Evolutionary conservation across 2,797 vertebrate species (phyloP).

Genomic region (Typhlichthys subterraneus): DNA sequence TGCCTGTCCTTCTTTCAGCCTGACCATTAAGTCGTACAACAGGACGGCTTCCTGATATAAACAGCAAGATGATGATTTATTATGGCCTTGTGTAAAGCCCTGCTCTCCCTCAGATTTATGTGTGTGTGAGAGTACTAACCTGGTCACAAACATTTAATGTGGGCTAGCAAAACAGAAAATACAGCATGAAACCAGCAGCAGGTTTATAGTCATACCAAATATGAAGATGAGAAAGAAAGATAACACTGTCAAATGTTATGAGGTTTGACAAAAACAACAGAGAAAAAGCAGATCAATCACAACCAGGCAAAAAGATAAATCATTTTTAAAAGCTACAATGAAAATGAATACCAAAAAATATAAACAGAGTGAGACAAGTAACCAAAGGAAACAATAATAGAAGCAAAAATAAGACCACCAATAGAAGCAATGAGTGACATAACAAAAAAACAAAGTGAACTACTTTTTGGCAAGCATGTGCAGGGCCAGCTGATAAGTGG

Average conservation of each 20-base stretch:
- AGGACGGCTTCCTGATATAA: slow-evolving; percentile 41
- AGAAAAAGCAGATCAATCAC: slow-evolving; percentile 8
- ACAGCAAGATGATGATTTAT: slow-evolving; percentile 52
- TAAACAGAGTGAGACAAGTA: slow-evolving; percentile 31
- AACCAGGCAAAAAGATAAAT: slow-evolving; percentile 45
- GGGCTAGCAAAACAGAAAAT: slow-evolving; percentile 98
- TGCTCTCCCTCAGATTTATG: slow-evolving; percentile 80
- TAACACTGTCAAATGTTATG: slow-evolving; percentile 38
- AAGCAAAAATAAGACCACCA: slow-evolving; percentile 12
- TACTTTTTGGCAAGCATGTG: slow-evolving; percentile 13
- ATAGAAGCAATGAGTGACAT: slow-evolving; percentile 23
- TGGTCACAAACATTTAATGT: slow-evolving; percentile 99
- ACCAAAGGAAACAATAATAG: slow-evolving; percentile 22
- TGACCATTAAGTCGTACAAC: slow-evolving; percentile 36
- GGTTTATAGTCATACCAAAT: slow-evolving; percentile 84
- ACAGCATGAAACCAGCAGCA: slow-evolving; percentile 94
- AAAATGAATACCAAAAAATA: background rate
- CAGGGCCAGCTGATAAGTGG: slow-evolving; percentile 16
- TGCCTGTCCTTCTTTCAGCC: slow-evolving; percentile 57
- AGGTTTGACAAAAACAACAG: slow-evolving; percentile 38
- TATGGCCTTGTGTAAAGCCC: slow-evolving; percentile 69
- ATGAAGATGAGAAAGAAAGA: slow-evolving; percentile 71
- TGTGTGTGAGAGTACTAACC: slow-evolving; percentile 88
- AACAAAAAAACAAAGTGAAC: background rate
- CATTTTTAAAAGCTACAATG: slow-evolving; percentile 7